These are phyloP conservation scores for Hyposoter dolosus DNA, from an alignment of 2,888 invertebrate species.

Conservation along the genomic window DNA sequence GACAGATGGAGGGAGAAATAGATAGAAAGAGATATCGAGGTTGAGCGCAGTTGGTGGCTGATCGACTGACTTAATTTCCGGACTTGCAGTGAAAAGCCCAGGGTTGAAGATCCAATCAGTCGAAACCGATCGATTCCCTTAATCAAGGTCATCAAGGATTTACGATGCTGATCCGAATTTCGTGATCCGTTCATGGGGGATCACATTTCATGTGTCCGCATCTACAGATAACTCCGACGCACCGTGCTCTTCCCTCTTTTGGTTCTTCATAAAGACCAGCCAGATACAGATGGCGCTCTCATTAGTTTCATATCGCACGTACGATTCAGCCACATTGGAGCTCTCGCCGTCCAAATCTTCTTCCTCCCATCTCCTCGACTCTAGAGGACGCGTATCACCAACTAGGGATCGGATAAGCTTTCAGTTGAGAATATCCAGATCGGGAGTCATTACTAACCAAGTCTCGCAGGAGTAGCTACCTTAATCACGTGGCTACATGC, in stretches of 20 bases:
- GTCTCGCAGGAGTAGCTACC: constrained; percentile 63
- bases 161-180: constrained; percentile 65
- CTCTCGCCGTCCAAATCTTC: constrained; percentile 18
- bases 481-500: constrained; percentile 67
- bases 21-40: constrained; percentile 17
- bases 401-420: constrained; percentile 64
- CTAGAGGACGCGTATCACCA: constrained; percentile 43
- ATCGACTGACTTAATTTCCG: constrained; percentile 68
- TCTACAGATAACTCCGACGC: constrained; percentile 1
- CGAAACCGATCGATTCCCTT: constrained; percentile 66
- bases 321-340: constrained; percentile 54
- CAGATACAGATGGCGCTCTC: constrained; percentile 41
- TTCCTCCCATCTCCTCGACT: neutral
- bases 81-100: constrained; percentile 38
- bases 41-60: constrained; percentile 34
- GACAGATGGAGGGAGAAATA: constrained; percentile 11
- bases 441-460: constrained; percentile 66
- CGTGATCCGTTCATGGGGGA: constrained; percentile 40
- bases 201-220: constrained; percentile 36
- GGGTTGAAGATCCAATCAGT: constrained; percentile 64
- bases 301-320: constrained; percentile 65
- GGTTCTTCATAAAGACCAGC: constrained; percentile 6
- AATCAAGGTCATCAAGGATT: constrained; percentile 69
- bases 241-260: constrained; percentile 8
- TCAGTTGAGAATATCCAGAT: constrained; percentile 58